Base-by-base conservation (phyloP, 2,888 invertebrate species). In the Salpingus planirostris region DNA sequence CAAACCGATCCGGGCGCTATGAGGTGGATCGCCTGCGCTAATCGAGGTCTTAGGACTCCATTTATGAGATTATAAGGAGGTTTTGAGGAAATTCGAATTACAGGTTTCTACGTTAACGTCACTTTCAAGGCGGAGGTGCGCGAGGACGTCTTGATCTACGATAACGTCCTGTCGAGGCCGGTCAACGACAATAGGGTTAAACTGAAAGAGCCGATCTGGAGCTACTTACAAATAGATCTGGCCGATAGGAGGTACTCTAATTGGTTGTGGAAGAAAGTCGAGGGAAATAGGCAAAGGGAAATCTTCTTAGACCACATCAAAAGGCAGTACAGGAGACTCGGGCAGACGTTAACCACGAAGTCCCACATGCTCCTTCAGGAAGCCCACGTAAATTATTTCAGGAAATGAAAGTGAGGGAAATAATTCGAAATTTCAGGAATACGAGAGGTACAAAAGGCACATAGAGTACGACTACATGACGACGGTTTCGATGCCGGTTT, bases 21-120 rank as follows among this genome's bases (percentile, higher is more conserved):
- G 56, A 84, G 88, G 57, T 91, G 89, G 87, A 96, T 99, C 84
- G 97, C 98, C 31, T 98, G 97, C 64, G 82, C 83, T 12, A 97
- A 99, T 65, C 81, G 89, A 66, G 18, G 18, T 18, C n/a, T n/a
- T n/a, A n/a, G n/a, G n/a, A n/a, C n/a, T n/a, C n/a, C n/a, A n/a
- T n/a, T n/a, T n/a, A n/a, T n/a, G n/a, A n/a, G n/a, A n/a, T n/a
- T n/a, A n/a, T n/a, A n/a, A n/a, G n/a, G n/a, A n/a, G n/a, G n/a
- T n/a, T n/a, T n/a, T n/a, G n/a, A n/a, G n/a, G n/a, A n/a, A n/a
- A n/a, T n/a, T n/a, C n/a, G 18, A 18, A 18, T 18, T 18, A 5
- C 8, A 18, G 82, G 96, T 10, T 93, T 84, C 65, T 95, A 87
- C 68, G 92, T 93, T 12, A 97, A 97, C 59, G 79, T 98, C 31